Conservation (phyloP, 2,888 invertebrate genomes). For the Sceliomorpha sp. region DNA sequence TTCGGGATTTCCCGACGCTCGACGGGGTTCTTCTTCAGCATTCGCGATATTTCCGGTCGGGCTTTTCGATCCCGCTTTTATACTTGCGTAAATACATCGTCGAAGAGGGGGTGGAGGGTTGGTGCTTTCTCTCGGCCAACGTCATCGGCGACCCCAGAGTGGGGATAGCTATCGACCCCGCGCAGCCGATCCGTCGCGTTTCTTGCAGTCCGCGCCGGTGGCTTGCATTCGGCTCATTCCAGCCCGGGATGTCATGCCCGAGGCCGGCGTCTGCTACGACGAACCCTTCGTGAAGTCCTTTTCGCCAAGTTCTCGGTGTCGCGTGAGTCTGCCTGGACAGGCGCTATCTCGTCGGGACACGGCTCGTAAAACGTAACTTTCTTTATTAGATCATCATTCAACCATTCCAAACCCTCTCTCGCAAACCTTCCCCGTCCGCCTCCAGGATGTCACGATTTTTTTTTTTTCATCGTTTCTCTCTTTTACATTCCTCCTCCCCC, state of each 20-base stretch:
- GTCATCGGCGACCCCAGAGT: slow-evolving; percentile 26
- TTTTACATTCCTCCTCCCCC: no score
- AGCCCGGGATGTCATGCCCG: slow-evolving; percentile 78
- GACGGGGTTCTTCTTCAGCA: no score
- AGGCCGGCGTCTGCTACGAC: slow-evolving; percentile 72
- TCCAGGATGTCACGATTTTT: no score
- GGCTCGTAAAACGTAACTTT: slow-evolving; percentile 29
- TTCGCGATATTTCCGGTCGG: slow-evolving; percentile 22
- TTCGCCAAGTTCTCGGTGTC: slow-evolving; percentile 80
- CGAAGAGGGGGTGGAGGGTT: slow-evolving; percentile 16
- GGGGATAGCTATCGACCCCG: slow-evolving; percentile 71
- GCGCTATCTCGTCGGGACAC: slow-evolving; percentile 48
- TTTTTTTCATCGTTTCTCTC: no score
- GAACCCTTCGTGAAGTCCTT: slow-evolving; percentile 77
- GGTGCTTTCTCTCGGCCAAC: slow-evolving; percentile 22
- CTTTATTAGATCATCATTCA: no score
- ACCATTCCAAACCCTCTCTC: no score
- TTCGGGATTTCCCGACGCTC: no score
- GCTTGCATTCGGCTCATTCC: slow-evolving; percentile 64
- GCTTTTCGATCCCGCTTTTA: slow-evolving; percentile 16
- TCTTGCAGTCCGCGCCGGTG: slow-evolving; percentile 61
- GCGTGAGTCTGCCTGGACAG: slow-evolving; percentile 38
- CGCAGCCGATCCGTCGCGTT: slow-evolving; percentile 49
- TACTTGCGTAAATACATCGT: neutral
- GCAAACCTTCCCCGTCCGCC: no score